Evolutionary conservation across 2,113 vertebrate genomes (phyloP), one percentile per base, ranked within the genome.

Genomic region (Lipophrys pholis): DNA sequence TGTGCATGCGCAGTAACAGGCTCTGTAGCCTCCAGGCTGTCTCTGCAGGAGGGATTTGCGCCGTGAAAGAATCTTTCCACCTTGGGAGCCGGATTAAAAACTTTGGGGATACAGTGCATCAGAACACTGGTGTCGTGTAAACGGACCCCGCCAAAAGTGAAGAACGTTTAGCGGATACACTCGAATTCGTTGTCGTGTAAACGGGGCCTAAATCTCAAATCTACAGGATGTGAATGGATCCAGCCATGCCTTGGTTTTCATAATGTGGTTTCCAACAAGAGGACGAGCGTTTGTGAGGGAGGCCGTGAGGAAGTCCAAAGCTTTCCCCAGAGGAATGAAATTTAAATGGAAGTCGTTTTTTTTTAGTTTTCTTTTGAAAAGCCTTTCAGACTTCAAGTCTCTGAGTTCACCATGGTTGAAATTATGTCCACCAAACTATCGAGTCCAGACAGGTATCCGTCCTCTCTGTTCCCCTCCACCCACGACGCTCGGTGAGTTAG

Each of bases 381-480:
- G 40, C 11, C 7, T 53, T 53, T 66, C 50, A 50, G 40, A 17
- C 49, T 73, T 91, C 81, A 90, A 51, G 81, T 83, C 65, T 90
- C 86, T 74, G 79, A 79, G 66, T 82, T 66, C 69, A 93, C 91
- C 95, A 98, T 95, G 52, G 94, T 87, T 0, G 78, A 90, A 78
- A 99, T 90, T 88, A 99, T 99, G 92, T 96, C 94, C 73, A 98
- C 91, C 89, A 99, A 94, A 91, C 98, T 96, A 86, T 99, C 95
- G 40, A 99, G 94, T 63, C 97, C 98, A 51, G 83, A 95, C 59
- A 99, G 96, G 91, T 99, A 99, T 80, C 98, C 97, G 0, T 99
- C 98, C 81, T 99, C 98, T 51, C 98, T 92, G 93, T 99, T 99
- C 15, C 98, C 97, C 87, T 98, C 98, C 59, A 92, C 81, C 98